Evolutionary conservation across 2,888 invertebrate genomes (phyloP), one percentile per base, ranked within the genome.

Genomic region (Lycophotia porphyrea): DNA sequence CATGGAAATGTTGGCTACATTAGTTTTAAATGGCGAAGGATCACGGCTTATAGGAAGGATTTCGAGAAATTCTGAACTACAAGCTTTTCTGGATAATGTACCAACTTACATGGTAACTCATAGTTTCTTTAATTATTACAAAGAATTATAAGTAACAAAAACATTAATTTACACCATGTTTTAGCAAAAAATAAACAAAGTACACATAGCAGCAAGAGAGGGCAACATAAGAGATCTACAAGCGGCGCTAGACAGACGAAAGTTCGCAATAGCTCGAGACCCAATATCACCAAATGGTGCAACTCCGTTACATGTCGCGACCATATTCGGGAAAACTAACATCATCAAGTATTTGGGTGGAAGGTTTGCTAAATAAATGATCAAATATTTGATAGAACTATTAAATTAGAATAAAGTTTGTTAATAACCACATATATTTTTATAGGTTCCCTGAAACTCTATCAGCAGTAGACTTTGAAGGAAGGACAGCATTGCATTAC

Each of bases 21-120:
- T 99, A 88, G 99, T 99, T 24, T 96, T 99, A 36, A 98, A 98
- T 88, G 99, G 99, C 7, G 98, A 99, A 91, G 99, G 99, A 0
- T 96, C 98, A 83, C 97, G 97, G 94, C 95, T 98, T 89, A 94
- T 98, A 89, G 97, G 98, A 76, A 97, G 97, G 87, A 96, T 97
- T 89, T 97, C 98, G 75, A 95, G 97, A 81, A 98, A 98, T 93
- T 97, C 97, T 9, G 98, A 99, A 92, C 97, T 99, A 61, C 98
- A 98, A 94, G 97, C 98, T 24, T 99, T 99, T 95, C 97, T 99
- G 85, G 98, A 98, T 90, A 98, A 98, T 92, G 98, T 99, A 71
- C 98, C 98, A 21, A 97, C 97, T 47, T 99, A 98, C 90, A 98
- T 98, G 98, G 99, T 98, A 96, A 95, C 91, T 87, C 7, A n/a